Evolutionary conservation across 2,797 vertebrate genomes (phyloP).

Genomic region (Micrastur ruficollis): DNA sequence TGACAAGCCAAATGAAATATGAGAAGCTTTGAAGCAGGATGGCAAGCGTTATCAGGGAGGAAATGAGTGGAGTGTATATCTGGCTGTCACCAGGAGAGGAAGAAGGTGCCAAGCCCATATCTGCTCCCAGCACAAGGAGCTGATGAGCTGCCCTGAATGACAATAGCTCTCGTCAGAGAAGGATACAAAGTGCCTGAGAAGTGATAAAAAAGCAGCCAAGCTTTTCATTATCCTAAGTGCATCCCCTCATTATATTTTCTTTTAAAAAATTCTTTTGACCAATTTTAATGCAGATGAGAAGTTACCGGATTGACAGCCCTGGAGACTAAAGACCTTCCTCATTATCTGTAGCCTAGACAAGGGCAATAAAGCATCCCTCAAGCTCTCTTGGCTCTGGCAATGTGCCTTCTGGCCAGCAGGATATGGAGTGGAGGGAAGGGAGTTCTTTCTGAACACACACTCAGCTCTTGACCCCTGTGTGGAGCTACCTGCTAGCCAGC

Average conservation of each 20-base stretch:
- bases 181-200: constrained; percentile 44
- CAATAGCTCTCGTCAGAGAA: constrained; percentile 53
- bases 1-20: constrained; percentile 39
- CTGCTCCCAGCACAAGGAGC: constrained; percentile 33
- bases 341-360: constrained; percentile 22
- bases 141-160: constrained; percentile 34
- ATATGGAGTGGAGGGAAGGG: not conserved
- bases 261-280: constrained; percentile 54
- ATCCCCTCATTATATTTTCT: constrained; percentile 53
- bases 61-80: not conserved
- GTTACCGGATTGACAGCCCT: not conserved
- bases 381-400: not conserved
- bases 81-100: constrained; percentile 41
- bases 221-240: constrained; percentile 52
- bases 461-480: not conserved
- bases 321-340: constrained; percentile 25
- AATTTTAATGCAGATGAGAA: constrained; percentile 60
- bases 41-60: not conserved
- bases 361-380: constrained; percentile 1
- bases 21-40: not conserved
- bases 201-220: constrained; percentile 52
- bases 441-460: not conserved
- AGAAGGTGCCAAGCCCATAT: constrained; percentile 47
- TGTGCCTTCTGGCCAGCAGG: not conserved
- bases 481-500: not conserved